A percentile compares a stretch with the other conserved stretches of the same genome.
Conservation (phyloP, 2,113 vertebrate species). For the Sander vitreus region DNA sequence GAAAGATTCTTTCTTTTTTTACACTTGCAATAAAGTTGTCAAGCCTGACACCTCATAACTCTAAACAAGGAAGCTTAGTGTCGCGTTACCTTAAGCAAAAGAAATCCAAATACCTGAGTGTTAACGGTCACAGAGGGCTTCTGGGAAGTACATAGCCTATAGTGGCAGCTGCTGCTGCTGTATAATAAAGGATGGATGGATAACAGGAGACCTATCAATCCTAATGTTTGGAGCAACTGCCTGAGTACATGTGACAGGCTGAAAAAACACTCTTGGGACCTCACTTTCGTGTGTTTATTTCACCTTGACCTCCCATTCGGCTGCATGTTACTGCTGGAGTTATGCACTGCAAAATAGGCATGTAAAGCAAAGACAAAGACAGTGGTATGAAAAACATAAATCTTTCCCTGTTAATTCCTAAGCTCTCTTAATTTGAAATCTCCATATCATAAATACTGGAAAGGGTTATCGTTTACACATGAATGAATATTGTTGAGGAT, state of each 20-base stretch:
- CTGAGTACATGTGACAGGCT: constrained; percentile 50
- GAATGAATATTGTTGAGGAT: not conserved
- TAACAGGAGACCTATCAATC: constrained; percentile 68
- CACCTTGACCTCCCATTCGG: constrained; percentile 35
- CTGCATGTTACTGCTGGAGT: constrained; percentile 3
- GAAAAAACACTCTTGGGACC: constrained; percentile 51
- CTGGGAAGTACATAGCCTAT: constrained; percentile 22
- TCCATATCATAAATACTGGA: not conserved
- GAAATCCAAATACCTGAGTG: constrained; percentile 46
- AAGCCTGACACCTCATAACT: constrained; percentile 39
- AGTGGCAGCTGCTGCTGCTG: constrained; percentile 47
- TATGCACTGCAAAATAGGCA: not conserved
- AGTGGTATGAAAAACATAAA: not conserved
- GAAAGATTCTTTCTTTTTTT: not conserved
- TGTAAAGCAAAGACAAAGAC: constrained; percentile 4
- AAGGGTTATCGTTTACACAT: constrained; percentile 1
- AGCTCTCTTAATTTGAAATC: not conserved
- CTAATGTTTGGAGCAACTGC: constrained; percentile 43
- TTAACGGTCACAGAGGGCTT: constrained; percentile 58
- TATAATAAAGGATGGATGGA: constrained; percentile 56
- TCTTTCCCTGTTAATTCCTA: not conserved
- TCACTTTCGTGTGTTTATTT: constrained; percentile 47
- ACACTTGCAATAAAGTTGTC: constrained; percentile 6
- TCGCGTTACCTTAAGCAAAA: constrained; percentile 42
- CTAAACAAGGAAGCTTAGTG: constrained; percentile 35